Evolutionary conservation across 1,140 invertebrate genomes (phyloP), one percentile per base, ranked within the genome.

Genomic region (Nephotettix cincticeps): DNA sequence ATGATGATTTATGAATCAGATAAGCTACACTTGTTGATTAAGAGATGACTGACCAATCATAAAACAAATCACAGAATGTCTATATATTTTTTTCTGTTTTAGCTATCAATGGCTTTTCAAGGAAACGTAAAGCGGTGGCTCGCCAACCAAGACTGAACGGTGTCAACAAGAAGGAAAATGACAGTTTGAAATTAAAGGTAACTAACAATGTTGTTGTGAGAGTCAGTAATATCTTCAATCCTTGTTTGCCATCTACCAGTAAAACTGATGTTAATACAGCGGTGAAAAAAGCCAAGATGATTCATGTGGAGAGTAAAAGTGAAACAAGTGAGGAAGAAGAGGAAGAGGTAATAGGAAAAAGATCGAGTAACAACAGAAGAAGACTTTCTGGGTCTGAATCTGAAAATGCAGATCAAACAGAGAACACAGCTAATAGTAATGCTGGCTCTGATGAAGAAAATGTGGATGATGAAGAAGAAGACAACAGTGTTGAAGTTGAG

Each of bases 401-500:
- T 25, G 56, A 61, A 25, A 61, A 28, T 21, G 56, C 4, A 27
- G 56, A 51, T 27, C 2, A 27, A 61, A 28, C 32, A 25, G 21
- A 61, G 3, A 61, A 29, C 13, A 61, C 23, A 2, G 23, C 9
- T 14, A 61, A 61, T 11, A 27, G 21, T 61, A 25, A 4, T 27
- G 21, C n/a, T 51, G 21, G 47, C 19, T 27, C 6, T 27, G 56
- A 28, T 11, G 56, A 21, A 6, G 23, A 29, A 11, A 61, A 61
- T 61, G 56, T 11, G 11, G 56, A 61, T 11, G 56, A 79, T 56
- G 70, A 64, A 32, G 43, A 56, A 28, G 40, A 71, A 32, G 43
- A 67, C 25, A 30, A 66, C 27, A 17, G 19, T 21, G 30, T 32
- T 45, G 36, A 58, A 23, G 64, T 40, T 67, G 68, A 65, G 14